Percentiles rank a stretch among this genome's conserved stretches.
These are phyloP conservation scores for Drosophila saltans DNA, from an alignment of 1,140 invertebrate genomes.

Conservation along the genomic window DNA sequence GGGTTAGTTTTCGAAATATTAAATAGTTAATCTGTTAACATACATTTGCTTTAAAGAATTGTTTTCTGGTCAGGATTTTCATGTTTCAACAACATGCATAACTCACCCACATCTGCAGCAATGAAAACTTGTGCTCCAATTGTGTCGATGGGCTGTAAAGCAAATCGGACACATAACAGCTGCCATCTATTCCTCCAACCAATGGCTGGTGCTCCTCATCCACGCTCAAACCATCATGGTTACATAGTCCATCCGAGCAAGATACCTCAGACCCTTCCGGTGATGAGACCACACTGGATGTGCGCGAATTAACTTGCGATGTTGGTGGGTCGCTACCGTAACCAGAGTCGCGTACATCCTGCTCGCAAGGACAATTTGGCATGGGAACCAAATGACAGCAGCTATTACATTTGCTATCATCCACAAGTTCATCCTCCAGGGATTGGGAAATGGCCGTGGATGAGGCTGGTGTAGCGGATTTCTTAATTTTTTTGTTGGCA, in stretches of 20 bases:
- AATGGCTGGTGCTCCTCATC: conserved; percentile 57
- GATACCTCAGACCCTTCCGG: conserved; percentile 92
- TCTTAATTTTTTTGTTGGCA: conserved; percentile 39
- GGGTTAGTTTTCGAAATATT: no score
- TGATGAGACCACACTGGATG: conserved; percentile 89
- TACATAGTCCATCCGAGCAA: conserved; percentile 92
- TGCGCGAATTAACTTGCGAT: conserved; percentile 85
- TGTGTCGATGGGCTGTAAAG: conserved; percentile 41
- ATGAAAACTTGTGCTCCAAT: conserved; percentile 68
- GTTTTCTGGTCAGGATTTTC: no score
- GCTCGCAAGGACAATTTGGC: conserved; percentile 83
- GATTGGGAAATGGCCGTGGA: conserved; percentile 3
- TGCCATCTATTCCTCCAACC: conserved; percentile 33
- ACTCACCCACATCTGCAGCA: conserved; percentile 81
- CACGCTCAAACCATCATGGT: conserved; percentile 85
- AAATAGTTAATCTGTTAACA: no score
- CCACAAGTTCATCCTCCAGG: conserved; percentile 14
- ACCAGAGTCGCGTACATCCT: conserved; percentile 89
- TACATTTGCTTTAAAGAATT: no score
- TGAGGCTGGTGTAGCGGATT: conserved; percentile 15
- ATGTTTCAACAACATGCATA: no score
- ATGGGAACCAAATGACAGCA: conserved; percentile 55
- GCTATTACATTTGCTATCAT: conserved; percentile 56
- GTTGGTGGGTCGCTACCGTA: conserved; percentile 88
- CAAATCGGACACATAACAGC: conserved; percentile 58